Conservation (phyloP, 2,888 invertebrate species). For the Lycia hirtaria region DNA sequence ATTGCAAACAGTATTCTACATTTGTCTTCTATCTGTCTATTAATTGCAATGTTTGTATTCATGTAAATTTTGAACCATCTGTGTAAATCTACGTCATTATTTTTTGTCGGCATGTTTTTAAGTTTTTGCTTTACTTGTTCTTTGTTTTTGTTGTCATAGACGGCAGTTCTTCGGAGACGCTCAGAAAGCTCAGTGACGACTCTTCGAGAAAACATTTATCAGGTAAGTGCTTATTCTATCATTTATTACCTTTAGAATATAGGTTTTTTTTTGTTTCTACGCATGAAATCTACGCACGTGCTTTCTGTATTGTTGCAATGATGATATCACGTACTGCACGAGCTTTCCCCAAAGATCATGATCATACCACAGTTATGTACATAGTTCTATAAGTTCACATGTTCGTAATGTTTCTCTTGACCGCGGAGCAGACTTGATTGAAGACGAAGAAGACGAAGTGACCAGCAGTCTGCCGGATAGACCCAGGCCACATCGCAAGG, state of each 20-base stretch:
- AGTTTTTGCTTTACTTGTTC: constrained; percentile 78
- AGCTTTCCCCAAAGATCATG: constrained; percentile 39
- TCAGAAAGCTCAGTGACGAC: constrained; percentile 82
- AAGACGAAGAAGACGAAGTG: constrained; percentile 85
- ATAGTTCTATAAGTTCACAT: constrained; percentile 53
- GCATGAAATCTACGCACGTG: constrained; percentile 72
- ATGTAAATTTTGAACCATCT: constrained; percentile 45
- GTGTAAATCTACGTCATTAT: constrained; percentile 49
- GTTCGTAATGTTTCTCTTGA: constrained; percentile 50
- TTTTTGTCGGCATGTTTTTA: constrained; percentile 71
- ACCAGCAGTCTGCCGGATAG: constrained; percentile 77
- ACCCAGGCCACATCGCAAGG: constrained; percentile 79
- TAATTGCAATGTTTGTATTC: constrained; percentile 53
- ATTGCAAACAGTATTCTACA: constrained; percentile 35
- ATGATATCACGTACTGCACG: constrained; percentile 38
- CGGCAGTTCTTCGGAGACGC: constrained; percentile 79
- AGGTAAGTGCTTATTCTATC: constrained; percentile 63
- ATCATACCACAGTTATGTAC: constrained; percentile 47
- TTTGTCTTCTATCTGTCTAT: constrained; percentile 39
- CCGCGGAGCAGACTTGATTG: constrained; percentile 82
- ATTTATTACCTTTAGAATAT: not conserved
- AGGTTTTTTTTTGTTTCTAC: constrained; percentile 35
- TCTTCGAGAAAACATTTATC: constrained; percentile 83
- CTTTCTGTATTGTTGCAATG: constrained; percentile 51
- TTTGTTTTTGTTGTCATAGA: constrained; percentile 82